Evolutionary conservation across 2,888 invertebrate species (phyloP).

Genomic region (Tigriopus californicus): DNA sequence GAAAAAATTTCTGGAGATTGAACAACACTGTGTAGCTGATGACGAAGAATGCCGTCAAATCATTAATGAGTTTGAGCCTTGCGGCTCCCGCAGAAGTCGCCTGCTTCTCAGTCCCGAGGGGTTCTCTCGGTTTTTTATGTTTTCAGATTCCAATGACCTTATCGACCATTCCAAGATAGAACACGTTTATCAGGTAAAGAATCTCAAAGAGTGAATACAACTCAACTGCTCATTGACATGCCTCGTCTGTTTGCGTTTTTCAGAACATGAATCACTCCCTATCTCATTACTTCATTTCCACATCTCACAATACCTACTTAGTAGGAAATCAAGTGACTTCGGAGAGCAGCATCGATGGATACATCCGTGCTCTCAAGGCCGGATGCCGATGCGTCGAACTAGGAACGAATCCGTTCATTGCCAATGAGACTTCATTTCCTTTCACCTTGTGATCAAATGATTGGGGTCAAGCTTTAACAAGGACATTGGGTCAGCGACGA

Average conservation of each 20-base stretch:
- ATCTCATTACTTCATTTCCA: slow-evolving; percentile 37
- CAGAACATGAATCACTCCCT: slow-evolving; percentile 40
- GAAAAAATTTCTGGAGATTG: background rate
- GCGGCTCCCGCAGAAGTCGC: background rate
- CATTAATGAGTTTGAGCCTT: slow-evolving; percentile 2
- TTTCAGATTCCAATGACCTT: background rate
- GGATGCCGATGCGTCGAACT: slow-evolving; percentile 39
- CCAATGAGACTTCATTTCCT: background rate
- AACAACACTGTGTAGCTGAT: background rate
- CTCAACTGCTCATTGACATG: too few relatives aligned
- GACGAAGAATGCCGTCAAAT: background rate
- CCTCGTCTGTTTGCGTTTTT: background rate
- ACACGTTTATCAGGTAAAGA: background rate
- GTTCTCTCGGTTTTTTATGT: background rate
- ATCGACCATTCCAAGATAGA: background rate
- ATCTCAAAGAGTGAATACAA: background rate
- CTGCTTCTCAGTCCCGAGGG: background rate
- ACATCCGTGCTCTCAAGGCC: slow-evolving; percentile 35
- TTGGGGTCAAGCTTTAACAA: too few relatives aligned
- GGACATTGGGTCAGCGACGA: too few relatives aligned
- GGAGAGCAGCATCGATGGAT: slow-evolving; percentile 38
- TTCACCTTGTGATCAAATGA: background rate
- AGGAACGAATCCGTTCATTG: background rate
- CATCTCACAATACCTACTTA: slow-evolving; percentile 43
- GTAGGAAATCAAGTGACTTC: slow-evolving; percentile 36